Percentiles rank a stretch among this genome's conserved stretches.
Conservation (phyloP, 2,797 vertebrate species). For the Sebastes diaconus region DNA sequence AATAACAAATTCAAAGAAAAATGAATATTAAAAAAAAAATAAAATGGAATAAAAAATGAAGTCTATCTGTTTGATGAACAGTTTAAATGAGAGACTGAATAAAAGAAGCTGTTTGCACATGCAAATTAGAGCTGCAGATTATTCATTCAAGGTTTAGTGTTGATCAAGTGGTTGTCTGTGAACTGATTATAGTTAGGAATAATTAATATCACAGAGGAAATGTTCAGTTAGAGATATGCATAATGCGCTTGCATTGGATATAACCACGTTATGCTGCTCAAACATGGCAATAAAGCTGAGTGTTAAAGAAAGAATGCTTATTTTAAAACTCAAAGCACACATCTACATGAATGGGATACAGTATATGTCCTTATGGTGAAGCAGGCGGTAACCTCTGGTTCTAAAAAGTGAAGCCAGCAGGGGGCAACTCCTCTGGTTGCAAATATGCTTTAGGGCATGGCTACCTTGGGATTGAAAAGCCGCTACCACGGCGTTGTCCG, state of each 20-base stretch:
- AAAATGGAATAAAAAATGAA: not conserved
- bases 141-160: conserved; percentile 55
- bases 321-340: not conserved
- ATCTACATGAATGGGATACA: not conserved
- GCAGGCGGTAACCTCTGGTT: not conserved
- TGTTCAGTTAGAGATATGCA: conserved; percentile 59
- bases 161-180: conserved; percentile 68
- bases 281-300: not conserved
- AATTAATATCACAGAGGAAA: conserved; percentile 71
- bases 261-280: conserved; percentile 10
- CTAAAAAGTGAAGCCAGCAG: not conserved
- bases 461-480: not conserved
- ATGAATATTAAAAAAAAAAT: not conserved
- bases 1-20: not conserved
- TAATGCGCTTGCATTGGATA: conserved; percentile 51
- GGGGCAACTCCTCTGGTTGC: no score
- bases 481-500: no score
- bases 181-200: conserved; percentile 69
- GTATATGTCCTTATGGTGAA: not conserved
- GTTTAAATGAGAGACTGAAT: conserved; percentile 43
- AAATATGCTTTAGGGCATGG: no score
- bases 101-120: conserved; percentile 59
- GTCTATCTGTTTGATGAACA: conserved; percentile 43
- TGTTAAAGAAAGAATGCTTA: not conserved
- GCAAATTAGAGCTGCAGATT: conserved; percentile 59